These are phyloP conservation scores for Ruditapes philippinarum DNA, from an alignment of 1,140 invertebrate genomes.

Conservation along the genomic window DNA sequence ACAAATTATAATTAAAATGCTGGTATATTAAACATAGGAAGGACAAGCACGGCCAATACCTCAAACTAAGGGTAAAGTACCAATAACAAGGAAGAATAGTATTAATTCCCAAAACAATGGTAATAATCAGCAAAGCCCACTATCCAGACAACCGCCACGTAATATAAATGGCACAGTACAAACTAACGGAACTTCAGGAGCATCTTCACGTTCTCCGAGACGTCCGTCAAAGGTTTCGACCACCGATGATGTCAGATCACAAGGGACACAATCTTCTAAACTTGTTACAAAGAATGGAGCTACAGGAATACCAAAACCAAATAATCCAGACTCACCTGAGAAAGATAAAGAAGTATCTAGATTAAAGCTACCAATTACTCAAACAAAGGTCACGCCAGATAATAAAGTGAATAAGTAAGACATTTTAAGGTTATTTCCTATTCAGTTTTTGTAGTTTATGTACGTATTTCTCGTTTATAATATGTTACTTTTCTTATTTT, in stretches of 20 bases:
- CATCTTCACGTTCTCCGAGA: neutral
- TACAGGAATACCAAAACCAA: neutral
- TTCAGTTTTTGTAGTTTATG: no score
- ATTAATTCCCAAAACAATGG: neutral
- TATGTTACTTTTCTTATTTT: no score
- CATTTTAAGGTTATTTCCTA: neutral
- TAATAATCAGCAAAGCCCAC: neutral
- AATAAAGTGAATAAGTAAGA: slow-evolving; percentile 1
- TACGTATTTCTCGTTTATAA: no score
- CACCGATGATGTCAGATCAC: neutral
- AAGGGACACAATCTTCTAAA: neutral
- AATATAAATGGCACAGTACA: slow-evolving; percentile 2
- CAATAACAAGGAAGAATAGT: neutral
- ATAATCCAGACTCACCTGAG: neutral
- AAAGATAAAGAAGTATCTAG: slow-evolving; percentile 51
- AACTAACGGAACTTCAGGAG: neutral
- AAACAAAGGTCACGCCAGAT: slow-evolving; percentile 11
- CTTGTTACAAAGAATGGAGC: neutral
- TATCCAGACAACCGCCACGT: neutral
- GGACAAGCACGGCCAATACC: no score
- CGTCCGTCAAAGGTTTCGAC: neutral
- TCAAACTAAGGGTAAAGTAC: neutral
- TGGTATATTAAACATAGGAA: no score
- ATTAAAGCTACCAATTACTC: slow-evolving; percentile 32
- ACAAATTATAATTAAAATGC: no score